Evolutionary conservation across 2,888 invertebrate genomes (phyloP).

Genomic region (Ophion slaviceki): DNA sequence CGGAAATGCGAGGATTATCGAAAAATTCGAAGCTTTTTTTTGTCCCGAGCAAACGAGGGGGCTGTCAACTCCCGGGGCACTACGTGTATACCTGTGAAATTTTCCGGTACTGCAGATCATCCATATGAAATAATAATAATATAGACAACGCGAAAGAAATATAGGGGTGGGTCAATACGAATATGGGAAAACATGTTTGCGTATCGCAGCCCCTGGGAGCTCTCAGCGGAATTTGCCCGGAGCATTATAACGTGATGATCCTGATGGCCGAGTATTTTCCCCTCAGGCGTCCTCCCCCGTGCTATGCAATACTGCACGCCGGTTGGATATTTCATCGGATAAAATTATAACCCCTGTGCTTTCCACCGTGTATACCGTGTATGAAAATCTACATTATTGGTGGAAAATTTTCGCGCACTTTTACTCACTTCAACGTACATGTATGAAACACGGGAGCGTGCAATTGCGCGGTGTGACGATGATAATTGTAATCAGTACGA

Average conservation of each 20-base stretch:
- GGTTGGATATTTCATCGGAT: conserved; percentile 26
- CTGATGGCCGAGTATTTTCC: conserved; percentile 37
- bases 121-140: background rate
- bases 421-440: background rate
- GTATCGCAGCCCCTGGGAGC: conserved; percentile 27
- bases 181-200: conserved; percentile 44
- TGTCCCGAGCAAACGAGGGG: too few relatives aligned
- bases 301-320: conserved; percentile 9
- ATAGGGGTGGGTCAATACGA: background rate
- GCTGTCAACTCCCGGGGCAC: too few relatives aligned
- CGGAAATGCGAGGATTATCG: too few relatives aligned
- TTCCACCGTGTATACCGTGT: conserved; percentile 10
- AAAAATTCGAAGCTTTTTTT: too few relatives aligned
- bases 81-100: background rate
- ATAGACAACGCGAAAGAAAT: background rate
- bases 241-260: conserved; percentile 50
- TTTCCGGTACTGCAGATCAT: background rate
- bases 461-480: conserved; percentile 18
- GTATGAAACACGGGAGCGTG: background rate
- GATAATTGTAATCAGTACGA: conserved; percentile 48
- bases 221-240: conserved; percentile 38
- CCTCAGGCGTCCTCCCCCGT: background rate
- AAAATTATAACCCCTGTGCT: conserved; percentile 15
- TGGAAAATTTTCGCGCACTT: conserved; percentile 3
- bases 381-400: background rate